phyloP scores from a whole-genome alignment of 2,797 vertebrate genomes.

The Oreonectes daqikongensis region DNA sequence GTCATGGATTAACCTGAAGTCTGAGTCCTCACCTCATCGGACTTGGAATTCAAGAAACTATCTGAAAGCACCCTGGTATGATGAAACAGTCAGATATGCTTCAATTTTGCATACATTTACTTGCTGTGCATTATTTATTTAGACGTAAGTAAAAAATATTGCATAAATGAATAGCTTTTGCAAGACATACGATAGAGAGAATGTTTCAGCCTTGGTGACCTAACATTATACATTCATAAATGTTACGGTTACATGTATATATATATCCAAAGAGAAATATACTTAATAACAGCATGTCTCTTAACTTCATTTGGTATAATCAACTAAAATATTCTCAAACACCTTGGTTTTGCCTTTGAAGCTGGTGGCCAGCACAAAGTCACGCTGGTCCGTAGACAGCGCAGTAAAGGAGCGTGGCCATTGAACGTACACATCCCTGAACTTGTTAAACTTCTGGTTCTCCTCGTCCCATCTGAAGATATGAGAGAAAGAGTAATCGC shows the following conservation, averaged over 20 bases:
- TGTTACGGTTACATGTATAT: constrained; percentile 28
- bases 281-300: neutral
- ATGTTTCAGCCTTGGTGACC: constrained; percentile 25
- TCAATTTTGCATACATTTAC: neutral
- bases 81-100: constrained; percentile 12
- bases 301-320: constrained; percentile 81
- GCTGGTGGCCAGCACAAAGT: constrained; percentile 96
- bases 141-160: constrained; percentile 25
- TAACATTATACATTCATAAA: constrained; percentile 40
- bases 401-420: constrained; percentile 92
- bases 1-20: constrained; percentile 3
- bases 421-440: constrained; percentile 96
- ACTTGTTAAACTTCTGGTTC: constrained; percentile 86
- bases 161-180: constrained; percentile 37
- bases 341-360: constrained; percentile 97
- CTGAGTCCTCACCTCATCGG: neutral
- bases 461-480: constrained; percentile 92
- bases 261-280: constrained; percentile 8
- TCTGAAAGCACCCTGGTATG: constrained; percentile 1
- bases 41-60: neutral
- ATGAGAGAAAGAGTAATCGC: constrained; percentile 96
- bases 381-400: constrained; percentile 85
- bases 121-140: constrained; percentile 2
- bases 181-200: constrained; percentile 30
- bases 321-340: constrained; percentile 91